Percentiles rank a stretch among this genome's conserved stretches.
Evolutionary conservation across 2,888 invertebrate species (phyloP).

Genomic region (Drosophila cognata): DNA sequence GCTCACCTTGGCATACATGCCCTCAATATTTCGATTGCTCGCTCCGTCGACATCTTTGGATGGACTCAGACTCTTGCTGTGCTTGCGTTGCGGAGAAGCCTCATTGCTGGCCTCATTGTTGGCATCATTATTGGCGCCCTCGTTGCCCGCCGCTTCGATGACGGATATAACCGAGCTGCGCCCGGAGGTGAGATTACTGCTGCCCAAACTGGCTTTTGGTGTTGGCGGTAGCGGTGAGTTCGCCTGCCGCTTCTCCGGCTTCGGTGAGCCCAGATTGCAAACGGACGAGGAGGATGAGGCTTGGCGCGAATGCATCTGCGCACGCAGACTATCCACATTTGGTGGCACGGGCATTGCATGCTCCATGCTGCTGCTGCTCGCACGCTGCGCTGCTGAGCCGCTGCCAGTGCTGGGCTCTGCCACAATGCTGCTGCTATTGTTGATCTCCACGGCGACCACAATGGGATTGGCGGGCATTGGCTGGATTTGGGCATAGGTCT

Average conservation of each 20-base stretch:
- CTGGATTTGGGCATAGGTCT: slow-evolving; percentile 94
- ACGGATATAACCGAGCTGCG: slow-evolving; percentile 85
- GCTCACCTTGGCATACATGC: slow-evolving; percentile 95
- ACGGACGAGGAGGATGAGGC: slow-evolving; percentile 88
- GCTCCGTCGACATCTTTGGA: slow-evolving; percentile 89
- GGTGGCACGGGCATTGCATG: slow-evolving; percentile 85
- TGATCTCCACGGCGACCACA: slow-evolving; percentile 85
- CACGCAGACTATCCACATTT: slow-evolving; percentile 88
- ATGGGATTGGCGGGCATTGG: slow-evolving; percentile 86
- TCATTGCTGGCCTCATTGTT: slow-evolving; percentile 46
- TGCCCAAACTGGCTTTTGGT: slow-evolving; percentile 85
- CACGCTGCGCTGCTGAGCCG: slow-evolving; percentile 29
- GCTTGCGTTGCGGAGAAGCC: slow-evolving; percentile 81
- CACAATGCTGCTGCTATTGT: slow-evolving; percentile 68
- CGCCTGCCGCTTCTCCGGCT: slow-evolving; percentile 95
- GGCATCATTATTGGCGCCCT: slow-evolving; percentile 73
- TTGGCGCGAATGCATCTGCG: slow-evolving; percentile 86
- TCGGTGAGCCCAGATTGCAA: slow-evolving; percentile 92
- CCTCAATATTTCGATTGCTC: slow-evolving; percentile 90
- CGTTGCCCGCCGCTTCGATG: slow-evolving; percentile 76
- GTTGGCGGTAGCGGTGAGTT: slow-evolving; percentile 95
- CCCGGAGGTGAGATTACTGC: slow-evolving; percentile 83
- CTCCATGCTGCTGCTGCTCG: slow-evolving; percentile 57
- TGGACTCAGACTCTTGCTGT: slow-evolving; percentile 86
- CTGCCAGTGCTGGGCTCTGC: slow-evolving; percentile 28